A percentile compares a stretch with the other conserved stretches of the same genome.
Evolutionary conservation across 1,140 invertebrate genomes (phyloP).

Genomic region (Trachelipus rathkii): DNA sequence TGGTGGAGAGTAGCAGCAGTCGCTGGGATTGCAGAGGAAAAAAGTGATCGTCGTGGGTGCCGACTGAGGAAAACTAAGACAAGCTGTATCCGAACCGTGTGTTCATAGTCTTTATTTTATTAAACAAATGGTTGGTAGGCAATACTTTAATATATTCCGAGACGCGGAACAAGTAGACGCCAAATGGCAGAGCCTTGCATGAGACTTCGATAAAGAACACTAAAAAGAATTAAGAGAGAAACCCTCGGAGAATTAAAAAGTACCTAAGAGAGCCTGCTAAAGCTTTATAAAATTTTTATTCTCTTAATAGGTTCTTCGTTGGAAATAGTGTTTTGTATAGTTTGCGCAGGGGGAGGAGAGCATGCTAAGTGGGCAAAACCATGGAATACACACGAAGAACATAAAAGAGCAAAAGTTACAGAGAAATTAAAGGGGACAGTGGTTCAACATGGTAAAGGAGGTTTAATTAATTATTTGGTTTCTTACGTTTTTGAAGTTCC

Average conservation of each 20-base stretch:
- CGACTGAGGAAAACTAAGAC: not conserved
- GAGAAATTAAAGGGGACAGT: conserved; percentile 29
- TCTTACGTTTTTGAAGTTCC: conserved; percentile 9
- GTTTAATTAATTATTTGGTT: conserved; percentile 24
- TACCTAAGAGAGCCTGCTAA: conserved; percentile 4
- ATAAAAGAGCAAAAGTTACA: conserved; percentile 25
- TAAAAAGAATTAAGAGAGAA: not conserved
- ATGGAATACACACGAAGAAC: conserved; percentile 33
- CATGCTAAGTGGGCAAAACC: conserved; percentile 32
- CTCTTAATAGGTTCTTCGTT: not conserved
- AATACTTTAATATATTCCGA: not conserved
- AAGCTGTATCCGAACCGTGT: not conserved
- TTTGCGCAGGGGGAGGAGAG: not conserved
- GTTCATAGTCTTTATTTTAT: not conserved
- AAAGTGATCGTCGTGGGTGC: not conserved
- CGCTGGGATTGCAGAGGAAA: too few relatives aligned
- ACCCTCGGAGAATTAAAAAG: too few relatives aligned
- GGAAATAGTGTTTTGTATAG: not conserved
- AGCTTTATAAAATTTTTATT: not conserved
- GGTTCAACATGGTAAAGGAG: conserved; percentile 24
- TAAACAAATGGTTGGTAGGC: not conserved
- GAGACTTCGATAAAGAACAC: conserved; percentile 21
- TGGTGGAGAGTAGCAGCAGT: too few relatives aligned
- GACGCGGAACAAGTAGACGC: not conserved
- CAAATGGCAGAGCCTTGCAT: conserved; percentile 23